phyloP scores from a whole-genome alignment of 2,888 invertebrate species.

The Troides helena region DNA sequence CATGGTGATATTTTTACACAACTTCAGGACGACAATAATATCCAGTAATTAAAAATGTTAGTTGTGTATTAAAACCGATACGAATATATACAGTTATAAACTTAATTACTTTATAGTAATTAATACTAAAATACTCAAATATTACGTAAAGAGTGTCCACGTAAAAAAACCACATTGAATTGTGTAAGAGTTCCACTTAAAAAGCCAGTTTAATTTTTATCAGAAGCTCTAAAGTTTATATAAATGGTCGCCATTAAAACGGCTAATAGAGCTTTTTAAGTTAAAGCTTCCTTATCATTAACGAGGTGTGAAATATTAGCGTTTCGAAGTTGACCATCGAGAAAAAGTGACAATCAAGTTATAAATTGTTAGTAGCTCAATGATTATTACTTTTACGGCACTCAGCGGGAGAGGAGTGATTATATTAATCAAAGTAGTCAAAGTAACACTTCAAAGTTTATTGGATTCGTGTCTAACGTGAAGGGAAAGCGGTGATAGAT shows the following conservation, averaged over 20 bases:
- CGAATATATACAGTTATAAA: constrained; percentile 4
- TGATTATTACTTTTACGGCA: constrained; percentile 6
- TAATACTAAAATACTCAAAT: constrained; percentile 5
- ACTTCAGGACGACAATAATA: too few species aligned
- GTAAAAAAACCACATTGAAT: constrained; percentile 8
- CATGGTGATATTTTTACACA: too few species aligned
- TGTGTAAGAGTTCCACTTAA: constrained; percentile 15
- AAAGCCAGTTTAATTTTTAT: constrained; percentile 23
- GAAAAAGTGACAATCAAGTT: constrained; percentile 5
- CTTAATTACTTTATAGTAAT: constrained; percentile 3
- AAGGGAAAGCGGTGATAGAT: too few species aligned
- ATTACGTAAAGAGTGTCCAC: background rate
- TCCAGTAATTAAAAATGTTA: too few species aligned
- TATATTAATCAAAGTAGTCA: constrained; percentile 5
- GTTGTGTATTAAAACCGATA: too few species aligned
- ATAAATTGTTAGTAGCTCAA: constrained; percentile 19
- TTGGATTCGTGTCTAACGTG: background rate
- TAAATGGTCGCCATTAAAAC: constrained; percentile 22
- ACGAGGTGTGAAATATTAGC: constrained; percentile 20
- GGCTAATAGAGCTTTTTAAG: constrained; percentile 16
- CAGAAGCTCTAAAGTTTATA: constrained; percentile 23
- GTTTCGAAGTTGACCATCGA: background rate
- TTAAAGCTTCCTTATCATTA: constrained; percentile 10
- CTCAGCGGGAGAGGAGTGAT: background rate
- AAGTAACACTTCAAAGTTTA: constrained; percentile 6